Percentiles rank a stretch among this genome's conserved stretches.
Conservation (phyloP, 2,888 invertebrate species). For the Operophtera brumata region DNA sequence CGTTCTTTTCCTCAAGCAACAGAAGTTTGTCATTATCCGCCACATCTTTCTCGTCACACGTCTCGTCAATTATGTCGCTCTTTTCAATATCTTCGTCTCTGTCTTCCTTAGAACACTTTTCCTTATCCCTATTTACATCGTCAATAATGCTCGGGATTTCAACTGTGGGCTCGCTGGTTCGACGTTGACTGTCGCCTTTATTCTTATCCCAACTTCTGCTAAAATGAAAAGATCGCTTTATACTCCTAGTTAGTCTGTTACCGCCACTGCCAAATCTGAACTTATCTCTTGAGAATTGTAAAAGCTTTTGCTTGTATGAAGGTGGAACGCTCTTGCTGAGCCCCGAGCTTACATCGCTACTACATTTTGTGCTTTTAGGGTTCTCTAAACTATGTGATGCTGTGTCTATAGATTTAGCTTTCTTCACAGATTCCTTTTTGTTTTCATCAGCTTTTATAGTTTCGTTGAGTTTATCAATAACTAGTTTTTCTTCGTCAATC, state of each 20-base stretch:
- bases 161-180: slow-evolving; percentile 71
- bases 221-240: slow-evolving; percentile 74
- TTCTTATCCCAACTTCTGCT: slow-evolving; percentile 74
- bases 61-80: slow-evolving; percentile 70
- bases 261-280: slow-evolving; percentile 72
- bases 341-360: slow-evolving; percentile 66
- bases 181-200: slow-evolving; percentile 62
- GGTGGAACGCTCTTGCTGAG: slow-evolving; percentile 77
- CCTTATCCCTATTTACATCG: slow-evolving; percentile 39
- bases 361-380: slow-evolving; percentile 69
- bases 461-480: slow-evolving; percentile 9
- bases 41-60: slow-evolving; percentile 62
- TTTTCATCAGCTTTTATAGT: no score
- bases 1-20: slow-evolving; percentile 56
- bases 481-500: slow-evolving; percentile 67
- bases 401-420: slow-evolving; percentile 61
- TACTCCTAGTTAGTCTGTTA: slow-evolving; percentile 71
- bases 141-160: slow-evolving; percentile 57
- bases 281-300: slow-evolving; percentile 76
- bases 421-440: slow-evolving; percentile 37
- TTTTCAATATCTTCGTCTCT: slow-evolving; percentile 71
- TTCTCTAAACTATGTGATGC: slow-evolving; percentile 74
- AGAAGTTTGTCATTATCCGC: slow-evolving; percentile 66
- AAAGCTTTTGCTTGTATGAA: slow-evolving; percentile 74
- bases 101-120: slow-evolving; percentile 65